A percentile compares a stretch with the other conserved stretches of the same genome.
Evolutionary conservation across 2,113 vertebrate genomes (phyloP).

Genomic region (Lophochroa leadbeateri): DNA sequence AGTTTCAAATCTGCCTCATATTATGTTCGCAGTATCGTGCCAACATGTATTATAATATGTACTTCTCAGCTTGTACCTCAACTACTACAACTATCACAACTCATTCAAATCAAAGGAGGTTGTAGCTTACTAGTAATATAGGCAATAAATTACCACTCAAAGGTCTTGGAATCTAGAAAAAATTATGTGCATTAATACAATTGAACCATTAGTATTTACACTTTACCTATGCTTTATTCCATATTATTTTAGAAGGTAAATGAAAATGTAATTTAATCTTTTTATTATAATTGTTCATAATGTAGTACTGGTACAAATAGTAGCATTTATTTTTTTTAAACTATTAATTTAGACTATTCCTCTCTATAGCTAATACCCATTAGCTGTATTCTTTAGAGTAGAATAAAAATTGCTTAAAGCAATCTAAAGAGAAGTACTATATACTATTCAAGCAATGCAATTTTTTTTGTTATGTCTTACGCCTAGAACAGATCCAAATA

Average conservation of each 20-base stretch:
- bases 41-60: not conserved
- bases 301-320: not conserved
- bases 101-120: not conserved
- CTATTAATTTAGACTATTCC: not conserved
- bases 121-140: not conserved
- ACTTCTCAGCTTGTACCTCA: not conserved
- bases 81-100: not conserved
- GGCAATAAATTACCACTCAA: not conserved
- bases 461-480: not conserved
- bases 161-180: not conserved
- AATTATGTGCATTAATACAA: not conserved
- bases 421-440: not conserved
- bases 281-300: not conserved
- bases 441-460: not conserved
- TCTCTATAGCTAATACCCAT: not conserved
- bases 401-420: not conserved
- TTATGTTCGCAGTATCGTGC: not conserved
- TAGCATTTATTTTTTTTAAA: not conserved
- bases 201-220: not conserved
- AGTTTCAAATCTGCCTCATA: not conserved
- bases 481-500: not conserved
- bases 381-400: not conserved
- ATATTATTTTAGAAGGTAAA: not conserved
- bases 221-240: not conserved
- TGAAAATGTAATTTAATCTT: not conserved